Percentiles rank a stretch among this genome's conserved stretches.
Conservation (phyloP, 2,113 vertebrate species). For the Oceanodroma tethys region DNA sequence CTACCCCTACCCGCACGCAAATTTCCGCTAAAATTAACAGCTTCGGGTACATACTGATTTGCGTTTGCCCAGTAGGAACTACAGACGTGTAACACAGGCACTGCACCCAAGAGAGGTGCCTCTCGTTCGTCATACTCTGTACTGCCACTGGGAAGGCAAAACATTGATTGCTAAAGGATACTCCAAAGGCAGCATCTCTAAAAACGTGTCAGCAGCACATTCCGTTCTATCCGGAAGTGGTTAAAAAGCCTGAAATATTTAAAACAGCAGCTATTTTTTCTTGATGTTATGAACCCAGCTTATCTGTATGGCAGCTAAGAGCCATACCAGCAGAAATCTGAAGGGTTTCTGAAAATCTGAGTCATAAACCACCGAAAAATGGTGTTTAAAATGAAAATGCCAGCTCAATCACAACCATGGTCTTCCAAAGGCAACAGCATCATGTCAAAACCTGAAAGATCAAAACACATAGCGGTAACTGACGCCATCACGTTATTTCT, state of each 20-base stretch:
- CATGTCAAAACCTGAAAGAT: not conserved
- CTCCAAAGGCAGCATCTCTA: not conserved
- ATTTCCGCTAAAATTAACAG: constrained; percentile 6
- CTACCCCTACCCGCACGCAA: not conserved
- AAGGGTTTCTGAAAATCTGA: constrained; percentile 11
- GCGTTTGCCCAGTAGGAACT: not conserved
- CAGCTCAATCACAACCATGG: not conserved
- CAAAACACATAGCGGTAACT: rapidly evolving
- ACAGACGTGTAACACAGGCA: not conserved
- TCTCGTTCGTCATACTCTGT: rapidly evolving
- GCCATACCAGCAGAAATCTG: not conserved
- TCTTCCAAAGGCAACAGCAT: not conserved
- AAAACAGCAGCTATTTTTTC: not conserved
- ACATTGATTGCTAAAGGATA: not conserved
- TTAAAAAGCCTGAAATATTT: not conserved
- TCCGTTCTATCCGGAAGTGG: not conserved
- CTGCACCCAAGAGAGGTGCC: not conserved
- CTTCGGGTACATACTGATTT: rapidly evolving
- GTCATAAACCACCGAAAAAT: constrained; percentile 18
- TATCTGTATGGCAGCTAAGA: not conserved
- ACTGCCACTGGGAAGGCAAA: not conserved
- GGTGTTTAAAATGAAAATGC: constrained; percentile 2
- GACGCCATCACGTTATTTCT: rapidly evolving
- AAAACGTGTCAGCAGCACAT: not conserved
- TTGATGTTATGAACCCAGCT: not conserved